A percentile compares a stretch with the other conserved stretches of the same genome.
These are phyloP conservation scores for Drosophila orena DNA, from an alignment of 1,140 invertebrate species.

Conservation along the genomic window DNA sequence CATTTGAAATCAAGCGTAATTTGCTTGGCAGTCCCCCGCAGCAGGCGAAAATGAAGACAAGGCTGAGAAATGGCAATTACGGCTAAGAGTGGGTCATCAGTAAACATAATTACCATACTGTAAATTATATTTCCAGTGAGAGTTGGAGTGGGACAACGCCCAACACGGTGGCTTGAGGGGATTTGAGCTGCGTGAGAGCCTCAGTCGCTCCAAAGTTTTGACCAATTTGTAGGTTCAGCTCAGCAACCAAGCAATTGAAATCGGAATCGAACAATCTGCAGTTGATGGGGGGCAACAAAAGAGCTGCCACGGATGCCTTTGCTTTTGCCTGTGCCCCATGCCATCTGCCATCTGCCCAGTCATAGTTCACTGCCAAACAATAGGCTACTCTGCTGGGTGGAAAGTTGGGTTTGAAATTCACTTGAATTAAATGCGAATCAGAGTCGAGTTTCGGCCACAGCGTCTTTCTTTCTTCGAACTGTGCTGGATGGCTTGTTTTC, in stretches of 20 bases:
- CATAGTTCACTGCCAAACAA: constrained; percentile 78
- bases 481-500: constrained; percentile 25
- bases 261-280: constrained; percentile 37
- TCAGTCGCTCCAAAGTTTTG: constrained; percentile 3
- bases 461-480: constrained; percentile 41
- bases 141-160: constrained; percentile 47
- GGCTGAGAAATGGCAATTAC: constrained; percentile 63
- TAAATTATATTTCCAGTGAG: constrained; percentile 42
- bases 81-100: constrained; percentile 53
- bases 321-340: constrained; percentile 2
- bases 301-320: constrained; percentile 27
- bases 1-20: constrained; percentile 50
- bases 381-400: constrained; percentile 23
- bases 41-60: constrained; percentile 48
- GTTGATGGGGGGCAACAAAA: constrained; percentile 43
- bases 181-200: constrained; percentile 35
- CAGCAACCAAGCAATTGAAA: constrained; percentile 32
- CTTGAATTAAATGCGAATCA: constrained; percentile 81
- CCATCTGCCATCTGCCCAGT: constrained; percentile 61
- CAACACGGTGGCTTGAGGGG: constrained; percentile 63
- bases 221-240: constrained; percentile 41
- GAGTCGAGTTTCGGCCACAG: constrained; percentile 24
- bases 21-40: constrained; percentile 18
- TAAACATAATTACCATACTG: constrained; percentile 61
- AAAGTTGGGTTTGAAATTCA: constrained; percentile 71